These are phyloP conservation scores for Sapajus apella DNA, from an alignment of 2,113 vertebrate species.

Conservation along the genomic window DNA sequence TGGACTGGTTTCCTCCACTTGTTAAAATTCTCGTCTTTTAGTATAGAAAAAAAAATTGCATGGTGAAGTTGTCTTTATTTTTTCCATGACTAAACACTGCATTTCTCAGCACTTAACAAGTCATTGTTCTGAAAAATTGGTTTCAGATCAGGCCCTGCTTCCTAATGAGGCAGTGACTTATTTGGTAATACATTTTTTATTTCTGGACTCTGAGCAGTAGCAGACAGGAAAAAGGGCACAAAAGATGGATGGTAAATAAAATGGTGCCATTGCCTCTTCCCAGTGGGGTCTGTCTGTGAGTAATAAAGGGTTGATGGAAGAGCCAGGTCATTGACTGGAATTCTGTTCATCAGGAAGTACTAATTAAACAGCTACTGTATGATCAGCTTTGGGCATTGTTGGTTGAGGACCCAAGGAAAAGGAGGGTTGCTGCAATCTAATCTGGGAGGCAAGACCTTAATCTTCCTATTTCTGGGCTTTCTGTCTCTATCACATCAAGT, in stretches of 20 bases:
- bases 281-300: not conserved
- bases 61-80: conserved; percentile 81
- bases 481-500: not conserved
- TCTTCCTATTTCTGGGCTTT: conserved; percentile 17
- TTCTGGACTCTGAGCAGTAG: conserved; percentile 57
- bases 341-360: not conserved
- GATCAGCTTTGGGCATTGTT: not conserved
- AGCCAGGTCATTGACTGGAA: not conserved
- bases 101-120: conserved; percentile 81
- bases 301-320: conserved; percentile 24
- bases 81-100: conserved; percentile 82
- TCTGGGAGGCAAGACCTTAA: conserved; percentile 12
- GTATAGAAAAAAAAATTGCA: conserved; percentile 58
- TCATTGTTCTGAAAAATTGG: conserved; percentile 84
- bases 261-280: conserved; percentile 11
- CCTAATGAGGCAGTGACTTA: conserved; percentile 82
- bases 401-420: not conserved
- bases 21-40: conserved; percentile 77
- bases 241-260: conserved; percentile 56
- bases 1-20: conserved; percentile 59
- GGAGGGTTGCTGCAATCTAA: not conserved
- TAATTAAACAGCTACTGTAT: conserved; percentile 28
- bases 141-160: conserved; percentile 80
- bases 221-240: conserved; percentile 52
- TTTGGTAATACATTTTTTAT: conserved; percentile 64